Evolutionary conservation across 2,888 invertebrate genomes (phyloP), one percentile per base, ranked within the genome.

Genomic region (Lepidocyrtoides sp.): DNA sequence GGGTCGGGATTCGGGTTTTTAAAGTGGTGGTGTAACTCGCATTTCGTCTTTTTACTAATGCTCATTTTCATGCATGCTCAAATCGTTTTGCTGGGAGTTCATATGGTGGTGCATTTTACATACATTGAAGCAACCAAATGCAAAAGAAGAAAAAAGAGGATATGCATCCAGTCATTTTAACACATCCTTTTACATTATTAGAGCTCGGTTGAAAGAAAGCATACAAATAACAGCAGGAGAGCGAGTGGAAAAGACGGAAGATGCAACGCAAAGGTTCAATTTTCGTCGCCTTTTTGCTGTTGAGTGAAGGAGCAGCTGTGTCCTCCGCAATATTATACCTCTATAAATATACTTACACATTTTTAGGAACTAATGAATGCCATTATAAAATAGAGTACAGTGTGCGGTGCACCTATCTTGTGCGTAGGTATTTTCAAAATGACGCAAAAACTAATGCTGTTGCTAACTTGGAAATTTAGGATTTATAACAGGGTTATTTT

Each of bases 211-310:
- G 54, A 81, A 60, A 26, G 51, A 69, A 88, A 81, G 26, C 60
- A 87, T 41, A 77, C 36, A 54, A 83, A 75, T 44, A 89, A 83
- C 89, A 89, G 89, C 89, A 89, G 89, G 89, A 72, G 82, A 89
- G 89, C 89, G 88, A 66, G 23, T n/a, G 12, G 77, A 77, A 54
- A 77, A 51, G 51, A 77, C 51, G 32, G 8, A 23, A 51, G 36
- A 60, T 29, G 14, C 8, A 51, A 51, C 5, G 26, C 14, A 75
- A 69, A 14, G 81, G 81, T 29, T 66, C 66, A 17, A 17, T 23
- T 69, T 60, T 77, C 60, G 63, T 75, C 79, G 29, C 36, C 57
- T 44, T 69, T 14, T 20, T 60, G 20, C 17, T 17, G 14, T 60
- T 89, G 82, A 89, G 51, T 54, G 88, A 72, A 69, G 66, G 57